Percentiles rank a stretch among this genome's conserved stretches.
phyloP scores from a whole-genome alignment of 2,797 vertebrate species.

The Pseudochirops cupreus region DNA sequence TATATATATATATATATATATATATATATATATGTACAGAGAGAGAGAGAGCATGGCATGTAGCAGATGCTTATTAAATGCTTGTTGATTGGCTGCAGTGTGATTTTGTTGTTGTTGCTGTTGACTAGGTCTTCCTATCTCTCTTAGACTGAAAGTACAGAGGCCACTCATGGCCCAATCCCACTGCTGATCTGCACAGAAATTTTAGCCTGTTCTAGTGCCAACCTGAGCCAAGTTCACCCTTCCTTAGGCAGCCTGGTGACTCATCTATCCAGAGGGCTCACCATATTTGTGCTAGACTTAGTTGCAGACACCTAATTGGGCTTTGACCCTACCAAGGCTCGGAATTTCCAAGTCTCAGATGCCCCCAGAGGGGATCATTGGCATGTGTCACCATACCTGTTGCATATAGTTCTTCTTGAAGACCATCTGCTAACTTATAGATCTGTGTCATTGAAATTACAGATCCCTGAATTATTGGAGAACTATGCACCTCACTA shows the following conservation, averaged over 20 bases:
- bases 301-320: not conserved
- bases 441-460: not conserved
- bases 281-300: not conserved
- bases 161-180: not conserved
- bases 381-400: not conserved
- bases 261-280: not conserved
- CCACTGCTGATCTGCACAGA: not conserved
- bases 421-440: not conserved
- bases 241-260: not conserved
- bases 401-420: not conserved
- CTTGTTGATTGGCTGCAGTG: not conserved
- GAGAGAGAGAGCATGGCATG: not conserved
- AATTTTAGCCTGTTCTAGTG: not conserved
- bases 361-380: not conserved
- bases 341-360: not conserved
- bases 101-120: not conserved
- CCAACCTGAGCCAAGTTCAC: not conserved
- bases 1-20: too few relatives aligned
- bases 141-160: not conserved
- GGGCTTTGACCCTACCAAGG: not conserved
- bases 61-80: not conserved
- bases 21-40: too few relatives aligned
- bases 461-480: not conserved
- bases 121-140: not conserved
- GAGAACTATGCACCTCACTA: not conserved